Evolutionary conservation across 1,140 invertebrate genomes (phyloP), one percentile per base, ranked within the genome.

Genomic region (Drosophila azteca): DNA sequence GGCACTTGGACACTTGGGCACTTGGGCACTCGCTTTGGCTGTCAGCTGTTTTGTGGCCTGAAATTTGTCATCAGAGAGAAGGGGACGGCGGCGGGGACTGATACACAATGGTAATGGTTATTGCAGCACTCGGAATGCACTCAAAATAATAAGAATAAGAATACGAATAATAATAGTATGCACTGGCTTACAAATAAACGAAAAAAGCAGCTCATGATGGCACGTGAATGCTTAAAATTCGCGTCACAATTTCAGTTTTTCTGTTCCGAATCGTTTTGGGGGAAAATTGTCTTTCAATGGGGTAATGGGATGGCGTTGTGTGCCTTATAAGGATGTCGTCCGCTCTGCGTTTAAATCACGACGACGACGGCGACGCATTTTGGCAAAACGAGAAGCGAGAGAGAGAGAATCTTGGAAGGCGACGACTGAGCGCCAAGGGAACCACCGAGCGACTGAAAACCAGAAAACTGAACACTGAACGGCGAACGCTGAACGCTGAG

Each of bases 121-220:
- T 5, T 39, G 11, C 35, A 39, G 13, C 35, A 39, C 35, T 39
- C 35, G 35, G 35, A 13, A 39, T 39, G 35, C 35, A 39, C 11
- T 13, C 35, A 39, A 39, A 39, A 39, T 31, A 31, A 31, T 31
- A 29, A 7, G 6, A 31, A 31, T 29, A 35, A 11, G 9, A 35
- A 35, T 35, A 11, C 0, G 11, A 5, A 3, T 24, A 24, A 20
- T 20, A 3, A 24, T 24, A 74, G 65, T 52, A 44, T 24, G 11
- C 17, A 53, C 48, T 75, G 48, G 71, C 82, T 88, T 87, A 87
- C 82, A 79, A 87, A 87, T 43, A 87, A 72, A 62, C 79, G 82
- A 51, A 87, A 60, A 76, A 87, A 87, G 41, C 82, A 87, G 48
- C 82, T 87, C 82, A 87, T 87, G 35, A 5, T 39, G 70, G 66